Evolutionary conservation across 2,113 vertebrate species (phyloP).

Genomic region (Neogobius melanostomus): DNA sequence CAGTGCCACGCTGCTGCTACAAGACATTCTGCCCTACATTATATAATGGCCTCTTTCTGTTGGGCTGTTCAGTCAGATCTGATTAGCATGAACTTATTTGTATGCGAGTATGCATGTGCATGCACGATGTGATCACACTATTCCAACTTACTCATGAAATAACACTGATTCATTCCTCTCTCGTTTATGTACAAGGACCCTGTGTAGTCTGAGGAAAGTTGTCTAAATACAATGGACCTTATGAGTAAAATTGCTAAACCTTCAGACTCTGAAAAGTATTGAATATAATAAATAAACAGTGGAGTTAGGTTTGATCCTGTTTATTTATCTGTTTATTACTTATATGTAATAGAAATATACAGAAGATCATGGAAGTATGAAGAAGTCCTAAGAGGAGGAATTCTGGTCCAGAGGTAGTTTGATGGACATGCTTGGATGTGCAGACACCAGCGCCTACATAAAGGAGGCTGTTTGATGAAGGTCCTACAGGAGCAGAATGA

Average conservation of each 20-base stretch:
- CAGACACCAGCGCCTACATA: not conserved
- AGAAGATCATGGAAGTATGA: not conserved
- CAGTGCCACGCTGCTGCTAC: constrained; percentile 38
- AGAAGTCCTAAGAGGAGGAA: not conserved
- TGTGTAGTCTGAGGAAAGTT: constrained; percentile 4
- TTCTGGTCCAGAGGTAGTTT: not conserved
- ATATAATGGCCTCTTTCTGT: constrained; percentile 53
- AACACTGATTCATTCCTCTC: not conserved
- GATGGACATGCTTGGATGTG: not conserved
- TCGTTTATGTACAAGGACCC: not conserved
- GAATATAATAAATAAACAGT: not conserved
- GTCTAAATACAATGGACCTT: constrained; percentile 2
- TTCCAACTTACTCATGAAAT: constrained; percentile 7
- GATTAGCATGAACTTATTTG: constrained; percentile 31
- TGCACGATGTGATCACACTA: constrained; percentile 10
- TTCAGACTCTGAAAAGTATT: not conserved
- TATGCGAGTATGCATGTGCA: constrained; percentile 3
- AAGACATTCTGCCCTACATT: constrained; percentile 42
- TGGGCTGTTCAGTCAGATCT: constrained; percentile 38
- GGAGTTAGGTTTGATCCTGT: not conserved
- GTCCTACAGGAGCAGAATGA: constrained; percentile 8
- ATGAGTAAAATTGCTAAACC: constrained; percentile 4
- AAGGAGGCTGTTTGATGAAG: constrained; percentile 8
- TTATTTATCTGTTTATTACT: no score
- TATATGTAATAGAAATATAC: no score